Evolutionary conservation across 2,797 vertebrate species (phyloP).

Genomic region (Eurystomus glaucurus): DNA sequence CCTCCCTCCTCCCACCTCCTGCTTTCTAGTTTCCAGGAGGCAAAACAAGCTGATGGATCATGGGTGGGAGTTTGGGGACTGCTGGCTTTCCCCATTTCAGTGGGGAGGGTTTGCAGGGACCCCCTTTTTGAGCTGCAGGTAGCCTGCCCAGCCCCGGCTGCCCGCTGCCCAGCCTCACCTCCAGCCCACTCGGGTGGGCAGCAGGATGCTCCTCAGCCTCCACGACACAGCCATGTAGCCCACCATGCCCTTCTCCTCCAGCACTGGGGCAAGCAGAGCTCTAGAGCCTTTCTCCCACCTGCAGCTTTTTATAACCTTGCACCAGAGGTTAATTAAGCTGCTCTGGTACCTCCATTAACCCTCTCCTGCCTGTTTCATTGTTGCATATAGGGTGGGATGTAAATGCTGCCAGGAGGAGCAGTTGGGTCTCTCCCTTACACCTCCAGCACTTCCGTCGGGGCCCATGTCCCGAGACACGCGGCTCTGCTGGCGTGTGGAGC

Average conservation of each 20-base stretch:
- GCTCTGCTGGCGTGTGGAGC: accelerated
- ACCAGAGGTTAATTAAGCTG: background rate
- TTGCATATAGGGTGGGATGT: background rate
- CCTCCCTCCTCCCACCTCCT: background rate
- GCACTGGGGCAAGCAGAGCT: background rate
- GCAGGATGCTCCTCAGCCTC: background rate
- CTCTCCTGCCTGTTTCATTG: accelerated
- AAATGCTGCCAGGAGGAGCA: background rate
- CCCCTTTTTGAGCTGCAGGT: accelerated
- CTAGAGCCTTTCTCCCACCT: background rate
- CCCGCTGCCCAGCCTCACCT: background rate
- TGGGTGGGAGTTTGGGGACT: background rate
- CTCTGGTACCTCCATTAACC: background rate
- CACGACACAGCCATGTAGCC: accelerated
- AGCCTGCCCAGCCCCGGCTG: background rate
- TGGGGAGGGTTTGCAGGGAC: background rate
- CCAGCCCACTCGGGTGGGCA: no score
- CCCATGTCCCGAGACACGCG: accelerated
- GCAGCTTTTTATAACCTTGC: background rate
- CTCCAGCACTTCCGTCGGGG: background rate
- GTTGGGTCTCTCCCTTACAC: background rate
- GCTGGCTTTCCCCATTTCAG: accelerated
- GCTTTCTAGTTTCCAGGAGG: background rate
- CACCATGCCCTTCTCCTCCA: accelerated
- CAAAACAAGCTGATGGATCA: background rate